Base-by-base conservation (phyloP, 2,113 vertebrate species). In the Verasper variegatus region DNA sequence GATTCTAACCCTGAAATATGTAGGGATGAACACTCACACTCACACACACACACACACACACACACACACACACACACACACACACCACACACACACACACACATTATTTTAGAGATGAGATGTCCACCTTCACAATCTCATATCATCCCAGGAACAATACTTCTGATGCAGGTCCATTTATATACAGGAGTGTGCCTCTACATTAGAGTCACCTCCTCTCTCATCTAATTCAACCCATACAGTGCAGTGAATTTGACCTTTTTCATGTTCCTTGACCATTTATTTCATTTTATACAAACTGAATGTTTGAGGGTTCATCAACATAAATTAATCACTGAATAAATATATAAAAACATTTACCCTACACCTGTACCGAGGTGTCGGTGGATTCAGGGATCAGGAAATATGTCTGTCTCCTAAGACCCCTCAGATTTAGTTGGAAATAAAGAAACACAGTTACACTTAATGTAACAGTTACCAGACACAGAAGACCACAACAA, bases 1-100 rank as follows among this genome's bases (percentile, higher is more conserved):
- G 79, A 74, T 71, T 74, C 47, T 57, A 80, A 78, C 69, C 18
- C 60, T 71, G 64, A 69, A 68, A 68, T 55, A 74, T 63, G 21
- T n/a, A 66, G 61, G 18, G 45, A 54, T 21, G 40, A 47, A 35
- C 47, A 51, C 47, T 4, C 15, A 18, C 47, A 49, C 47, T 4
- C 47, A 49, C 54, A 55, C 21, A 23, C 17, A 31, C 27, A 31
- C 27, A 31, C 27, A 31, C 27, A 31, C 31, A 31, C 31, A 31
- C 31, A 31, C 31, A 31, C 31, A 17, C 52, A 21, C 52, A 10
- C 17, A 10, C 52, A 55, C 3, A 54, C 15, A 21, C 52, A 21
- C 8, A 51, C 49, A 18, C 52, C 52, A 51, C 47, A 17, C 51
- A 54, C 51, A 54, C 14, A 15, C 51, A n/a, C 51, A 1, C 15